A percentile compares a stretch with the other conserved stretches of the same genome.
Evolutionary conservation across 2,888 invertebrate genomes (phyloP).

Genomic region (Pollenia griseotomentosa): DNA sequence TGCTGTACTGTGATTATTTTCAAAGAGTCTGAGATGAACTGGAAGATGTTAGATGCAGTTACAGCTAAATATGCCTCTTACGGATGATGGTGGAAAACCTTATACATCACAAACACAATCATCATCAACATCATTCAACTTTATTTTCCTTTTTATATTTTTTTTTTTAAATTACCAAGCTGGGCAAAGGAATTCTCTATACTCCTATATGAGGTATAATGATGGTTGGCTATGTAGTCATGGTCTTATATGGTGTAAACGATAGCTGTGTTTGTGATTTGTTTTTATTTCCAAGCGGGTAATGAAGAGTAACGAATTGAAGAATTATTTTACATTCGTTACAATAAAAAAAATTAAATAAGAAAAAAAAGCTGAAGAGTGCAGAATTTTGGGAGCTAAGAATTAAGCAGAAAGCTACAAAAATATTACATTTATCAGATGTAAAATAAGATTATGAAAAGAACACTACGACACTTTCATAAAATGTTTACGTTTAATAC

Average conservation of each 20-base stretch:
- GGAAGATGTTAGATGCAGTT: constrained; percentile 16
- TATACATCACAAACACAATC: constrained; percentile 40
- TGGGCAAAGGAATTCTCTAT: constrained; percentile 48
- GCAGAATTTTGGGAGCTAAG: constrained; percentile 44
- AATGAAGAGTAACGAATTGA: constrained; percentile 66
- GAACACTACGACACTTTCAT: constrained; percentile 38
- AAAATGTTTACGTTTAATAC: not conserved
- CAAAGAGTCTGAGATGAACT: constrained; percentile 7
- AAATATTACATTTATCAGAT: constrained; percentile 53
- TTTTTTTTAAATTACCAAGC: constrained; percentile 23
- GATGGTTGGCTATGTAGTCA: constrained; percentile 13
- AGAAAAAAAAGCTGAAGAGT: not conserved
- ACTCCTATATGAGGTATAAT: constrained; percentile 26
- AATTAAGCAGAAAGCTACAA: constrained; percentile 40
- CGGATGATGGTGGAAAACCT: constrained; percentile 36
- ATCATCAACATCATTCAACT: constrained; percentile 35
- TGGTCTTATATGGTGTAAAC: constrained; percentile 17
- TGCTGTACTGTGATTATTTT: constrained; percentile 27
- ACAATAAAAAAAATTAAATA: constrained; percentile 35
- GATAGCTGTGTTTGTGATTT: constrained; percentile 10
- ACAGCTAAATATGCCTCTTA: constrained; percentile 34
- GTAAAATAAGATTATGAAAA: constrained; percentile 51
- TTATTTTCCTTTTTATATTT: not conserved
- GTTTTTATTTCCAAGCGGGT: constrained; percentile 6
- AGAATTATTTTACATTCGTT: constrained; percentile 64